phyloP scores from a whole-genome alignment of 2,113 vertebrate genomes.

The Phyllostomus discolor region DNA sequence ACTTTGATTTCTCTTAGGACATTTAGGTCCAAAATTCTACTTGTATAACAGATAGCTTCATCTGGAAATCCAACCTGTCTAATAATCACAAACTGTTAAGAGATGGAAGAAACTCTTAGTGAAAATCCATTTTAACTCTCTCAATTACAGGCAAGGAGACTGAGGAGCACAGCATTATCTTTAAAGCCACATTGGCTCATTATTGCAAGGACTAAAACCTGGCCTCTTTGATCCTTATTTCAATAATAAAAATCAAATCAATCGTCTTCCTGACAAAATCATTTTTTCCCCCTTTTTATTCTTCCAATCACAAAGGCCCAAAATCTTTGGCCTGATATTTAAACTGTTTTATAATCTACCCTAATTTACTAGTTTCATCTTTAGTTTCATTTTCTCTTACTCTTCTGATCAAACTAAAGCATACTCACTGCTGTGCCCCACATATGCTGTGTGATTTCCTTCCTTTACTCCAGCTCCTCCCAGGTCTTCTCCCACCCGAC shows the following conservation, averaged over 20 bases:
- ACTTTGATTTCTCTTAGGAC: neutral
- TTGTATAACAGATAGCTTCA: neutral
- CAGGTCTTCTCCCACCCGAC: neutral
- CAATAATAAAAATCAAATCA: neutral
- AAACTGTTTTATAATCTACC: neutral
- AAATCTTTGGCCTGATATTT: neutral
- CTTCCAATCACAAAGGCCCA: neutral
- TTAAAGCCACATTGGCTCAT: neutral
- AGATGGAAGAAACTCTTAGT: neutral
- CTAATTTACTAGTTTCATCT: neutral
- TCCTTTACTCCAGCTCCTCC: neutral
- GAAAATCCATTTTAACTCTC: neutral
- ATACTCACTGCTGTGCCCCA: neutral
- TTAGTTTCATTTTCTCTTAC: neutral
- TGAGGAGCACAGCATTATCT: neutral
- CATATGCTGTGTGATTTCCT: neutral
- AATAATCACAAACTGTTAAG: neutral
- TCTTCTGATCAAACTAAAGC: neutral
- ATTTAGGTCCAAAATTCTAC: neutral
- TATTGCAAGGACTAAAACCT: neutral
- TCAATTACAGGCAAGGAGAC: neutral
- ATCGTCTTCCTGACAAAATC: neutral
- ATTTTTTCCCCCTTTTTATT: neutral
- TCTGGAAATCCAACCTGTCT: neutral
- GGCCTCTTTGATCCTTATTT: neutral